phyloP scores from a whole-genome alignment of 2,797 vertebrate species.

The Todus mexicanus region DNA sequence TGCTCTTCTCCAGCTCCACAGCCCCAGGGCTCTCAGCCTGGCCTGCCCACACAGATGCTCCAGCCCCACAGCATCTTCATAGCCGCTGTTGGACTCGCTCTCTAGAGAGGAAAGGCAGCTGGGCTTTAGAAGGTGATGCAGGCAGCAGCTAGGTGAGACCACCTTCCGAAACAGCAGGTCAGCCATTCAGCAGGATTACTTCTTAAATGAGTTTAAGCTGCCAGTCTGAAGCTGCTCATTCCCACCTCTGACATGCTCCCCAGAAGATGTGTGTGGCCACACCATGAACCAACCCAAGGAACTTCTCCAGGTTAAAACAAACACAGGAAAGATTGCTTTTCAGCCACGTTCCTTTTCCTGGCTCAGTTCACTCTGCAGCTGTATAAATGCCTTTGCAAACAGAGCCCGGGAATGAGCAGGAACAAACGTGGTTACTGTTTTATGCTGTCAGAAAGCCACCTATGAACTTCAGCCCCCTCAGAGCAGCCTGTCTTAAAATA shows the following conservation, averaged over 20 bases:
- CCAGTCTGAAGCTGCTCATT: background rate
- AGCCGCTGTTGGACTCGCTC: background rate
- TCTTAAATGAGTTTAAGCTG: background rate
- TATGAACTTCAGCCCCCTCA: background rate
- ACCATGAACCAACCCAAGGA: background rate
- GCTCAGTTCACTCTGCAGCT: background rate
- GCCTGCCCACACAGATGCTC: background rate
- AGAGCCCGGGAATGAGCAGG: background rate
- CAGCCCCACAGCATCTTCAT: background rate
- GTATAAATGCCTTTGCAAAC: background rate
- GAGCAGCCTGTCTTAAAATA: background rate
- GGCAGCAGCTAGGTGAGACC: background rate
- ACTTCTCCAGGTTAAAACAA: background rate
- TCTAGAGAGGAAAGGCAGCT: background rate
- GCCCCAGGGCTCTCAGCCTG: background rate
- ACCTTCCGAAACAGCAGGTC: background rate
- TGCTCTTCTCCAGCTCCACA: background rate
- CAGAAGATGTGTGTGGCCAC: background rate
- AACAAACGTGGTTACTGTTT: background rate
- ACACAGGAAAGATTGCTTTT: background rate
- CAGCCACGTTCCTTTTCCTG: background rate
- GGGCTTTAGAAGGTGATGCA: rapidly evolving
- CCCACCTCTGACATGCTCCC: background rate
- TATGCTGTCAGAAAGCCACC: background rate
- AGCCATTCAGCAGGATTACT: background rate